These are phyloP conservation scores for Caenorhabditis tropicalis DNA, from an alignment of 1,140 invertebrate species.

Conservation along the genomic window DNA sequence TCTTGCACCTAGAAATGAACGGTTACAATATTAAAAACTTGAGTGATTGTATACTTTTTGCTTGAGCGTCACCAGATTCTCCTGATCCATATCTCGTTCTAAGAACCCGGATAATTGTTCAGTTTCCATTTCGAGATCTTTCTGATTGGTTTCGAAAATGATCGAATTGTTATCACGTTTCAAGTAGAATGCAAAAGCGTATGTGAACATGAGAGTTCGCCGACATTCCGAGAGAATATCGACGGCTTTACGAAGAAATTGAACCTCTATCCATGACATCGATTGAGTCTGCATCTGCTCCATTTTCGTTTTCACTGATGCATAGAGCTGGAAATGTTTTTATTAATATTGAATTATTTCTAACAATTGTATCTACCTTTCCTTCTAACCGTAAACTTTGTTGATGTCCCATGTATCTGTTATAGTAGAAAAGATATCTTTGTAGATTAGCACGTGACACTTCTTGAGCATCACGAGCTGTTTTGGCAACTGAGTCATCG, in stretches of 20 bases:
- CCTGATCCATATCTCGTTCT: constrained; percentile 94
- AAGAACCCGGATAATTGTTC: constrained; percentile 96
- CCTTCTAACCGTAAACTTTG: constrained; percentile 96
- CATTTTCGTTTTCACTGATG: constrained; percentile 91
- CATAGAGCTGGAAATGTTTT: constrained; percentile 56
- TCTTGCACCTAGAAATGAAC: constrained; percentile 82
- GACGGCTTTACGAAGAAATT: constrained; percentile 95
- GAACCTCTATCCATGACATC: constrained; percentile 99
- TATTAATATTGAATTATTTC: no score
- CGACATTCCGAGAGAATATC: constrained; percentile 96
- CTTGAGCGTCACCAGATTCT: constrained; percentile 93
- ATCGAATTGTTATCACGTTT: constrained; percentile 97
- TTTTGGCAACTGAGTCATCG: constrained; percentile 54
- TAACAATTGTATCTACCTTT: constrained; percentile 76
- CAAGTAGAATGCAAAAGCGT: constrained; percentile 98
- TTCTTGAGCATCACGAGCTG: constrained; percentile 56
- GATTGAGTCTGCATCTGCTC: constrained; percentile 97
- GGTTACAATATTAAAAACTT: no score
- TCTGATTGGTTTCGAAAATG: constrained; percentile 99
- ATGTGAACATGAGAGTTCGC: constrained; percentile 98
- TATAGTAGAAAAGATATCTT: constrained; percentile 96
- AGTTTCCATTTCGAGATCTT: constrained; percentile 91
- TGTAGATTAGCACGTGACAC: constrained; percentile 88
- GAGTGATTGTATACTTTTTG: constrained; percentile 78
- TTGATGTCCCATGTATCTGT: constrained; percentile 99